These are phyloP conservation scores for Augochlora pura DNA, from an alignment of 1,140 invertebrate genomes.

Conservation along the genomic window DNA sequence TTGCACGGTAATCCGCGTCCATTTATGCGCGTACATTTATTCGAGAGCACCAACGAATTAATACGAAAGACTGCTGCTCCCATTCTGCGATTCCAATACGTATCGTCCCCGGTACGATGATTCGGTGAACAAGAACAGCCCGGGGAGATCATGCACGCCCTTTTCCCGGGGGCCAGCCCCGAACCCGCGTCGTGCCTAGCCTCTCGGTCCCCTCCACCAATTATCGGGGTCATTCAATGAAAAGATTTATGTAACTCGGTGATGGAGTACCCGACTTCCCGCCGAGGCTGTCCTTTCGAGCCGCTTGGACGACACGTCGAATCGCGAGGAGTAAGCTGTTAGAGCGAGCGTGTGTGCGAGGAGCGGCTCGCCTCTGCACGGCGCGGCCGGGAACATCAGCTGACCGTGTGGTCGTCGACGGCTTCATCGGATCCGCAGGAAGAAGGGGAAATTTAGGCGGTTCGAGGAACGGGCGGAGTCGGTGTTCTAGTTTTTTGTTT, in stretches of 20 bases:
- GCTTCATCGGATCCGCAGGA: neutral
- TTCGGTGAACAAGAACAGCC: constrained; percentile 22
- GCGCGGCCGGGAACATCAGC: neutral
- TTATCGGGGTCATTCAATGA: constrained; percentile 68
- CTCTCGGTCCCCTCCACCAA: constrained; percentile 32
- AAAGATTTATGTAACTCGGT: constrained; percentile 70
- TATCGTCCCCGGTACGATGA: constrained; percentile 20
- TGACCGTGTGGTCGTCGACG: constrained; percentile 20
- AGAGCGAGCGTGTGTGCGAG: neutral
- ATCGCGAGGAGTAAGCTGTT: constrained; percentile 43
- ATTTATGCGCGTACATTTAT: neutral
- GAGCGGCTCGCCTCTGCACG: neutral
- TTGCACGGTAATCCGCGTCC: neutral
- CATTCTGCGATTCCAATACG: neutral
- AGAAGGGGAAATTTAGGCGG: neutral
- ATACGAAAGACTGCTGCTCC: constrained; percentile 60
- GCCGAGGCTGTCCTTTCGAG: neutral
- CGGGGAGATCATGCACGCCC: constrained; percentile 38
- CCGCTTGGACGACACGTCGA: constrained; percentile 14
- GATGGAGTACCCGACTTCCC: constrained; percentile 63
- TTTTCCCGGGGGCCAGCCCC: constrained; percentile 43
- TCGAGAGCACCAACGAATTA: constrained; percentile 58
- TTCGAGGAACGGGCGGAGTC: constrained; percentile 2
- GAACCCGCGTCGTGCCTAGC: constrained; percentile 35
- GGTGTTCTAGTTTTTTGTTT: constrained; percentile 9